Percentiles rank a stretch among this genome's conserved stretches.
phyloP scores from a whole-genome alignment of 2,113 vertebrate species.

The Thinocorus orbignyianus region DNA sequence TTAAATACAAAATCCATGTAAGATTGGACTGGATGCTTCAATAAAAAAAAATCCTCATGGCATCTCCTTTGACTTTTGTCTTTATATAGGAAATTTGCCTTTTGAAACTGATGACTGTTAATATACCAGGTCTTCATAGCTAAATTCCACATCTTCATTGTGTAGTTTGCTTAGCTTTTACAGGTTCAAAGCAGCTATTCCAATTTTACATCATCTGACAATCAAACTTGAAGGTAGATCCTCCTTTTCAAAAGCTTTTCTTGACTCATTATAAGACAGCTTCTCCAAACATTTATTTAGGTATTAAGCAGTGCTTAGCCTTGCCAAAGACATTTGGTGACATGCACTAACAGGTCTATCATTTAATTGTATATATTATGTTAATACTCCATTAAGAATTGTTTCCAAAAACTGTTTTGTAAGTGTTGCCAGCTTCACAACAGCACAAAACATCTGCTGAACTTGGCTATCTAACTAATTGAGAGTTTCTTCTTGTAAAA shows the following conservation, averaged over 20 bases:
- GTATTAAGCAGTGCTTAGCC: not conserved
- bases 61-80: not conserved
- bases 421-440: not conserved
- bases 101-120: not conserved
- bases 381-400: not conserved
- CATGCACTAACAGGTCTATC: not conserved
- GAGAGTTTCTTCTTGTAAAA: not conserved
- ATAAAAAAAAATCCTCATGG: not conserved
- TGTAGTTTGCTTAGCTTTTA: not conserved
- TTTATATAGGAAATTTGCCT: not conserved
- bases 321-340: not conserved
- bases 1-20: not conserved
- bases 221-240: not conserved
- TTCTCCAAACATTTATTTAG: not conserved
- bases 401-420: not conserved
- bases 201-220: not conserved
- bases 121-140: not conserved
- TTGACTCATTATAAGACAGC: not conserved
- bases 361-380: not conserved
- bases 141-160: not conserved
- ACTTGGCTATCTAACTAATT: not conserved
- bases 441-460: conserved; percentile 42
- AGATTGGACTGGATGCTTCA: not conserved
- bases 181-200: not conserved
- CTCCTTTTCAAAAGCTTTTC: not conserved